Conservation (phyloP, 2,113 vertebrate genomes). For the Sturnira hondurensis region DNA sequence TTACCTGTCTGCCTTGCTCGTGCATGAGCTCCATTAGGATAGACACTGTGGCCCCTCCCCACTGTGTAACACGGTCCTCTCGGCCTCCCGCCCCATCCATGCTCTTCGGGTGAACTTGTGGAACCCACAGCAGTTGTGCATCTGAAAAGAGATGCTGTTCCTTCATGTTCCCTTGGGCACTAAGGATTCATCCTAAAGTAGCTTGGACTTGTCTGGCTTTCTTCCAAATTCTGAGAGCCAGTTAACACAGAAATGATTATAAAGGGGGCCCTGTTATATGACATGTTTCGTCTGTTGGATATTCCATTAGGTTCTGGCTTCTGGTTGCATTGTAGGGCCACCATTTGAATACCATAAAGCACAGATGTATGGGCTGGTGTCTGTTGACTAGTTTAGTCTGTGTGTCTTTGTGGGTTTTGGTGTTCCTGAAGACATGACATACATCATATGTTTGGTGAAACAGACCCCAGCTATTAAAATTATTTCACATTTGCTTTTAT, state of each 20-base stretch:
- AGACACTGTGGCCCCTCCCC: not conserved
- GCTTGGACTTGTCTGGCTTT: not conserved
- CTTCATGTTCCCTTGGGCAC: not conserved
- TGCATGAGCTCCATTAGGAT: not conserved
- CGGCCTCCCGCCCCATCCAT: too few species aligned
- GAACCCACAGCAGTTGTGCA: not conserved
- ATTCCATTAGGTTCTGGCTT: not conserved
- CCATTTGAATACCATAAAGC: not conserved
- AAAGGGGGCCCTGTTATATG: not conserved
- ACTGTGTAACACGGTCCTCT: not conserved
- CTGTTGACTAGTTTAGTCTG: not conserved
- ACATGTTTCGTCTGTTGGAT: not conserved
- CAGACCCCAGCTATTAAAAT: not conserved
- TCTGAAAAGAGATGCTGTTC: not conserved
- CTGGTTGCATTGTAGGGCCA: not conserved
- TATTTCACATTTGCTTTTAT: not conserved
- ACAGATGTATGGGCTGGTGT: not conserved
- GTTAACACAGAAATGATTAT: not conserved
- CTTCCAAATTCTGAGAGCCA: not conserved
- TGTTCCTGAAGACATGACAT: not conserved
- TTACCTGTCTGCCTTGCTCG: not conserved
- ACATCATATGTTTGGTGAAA: not conserved
- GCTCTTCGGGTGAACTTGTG: not conserved
- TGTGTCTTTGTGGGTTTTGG: not conserved
- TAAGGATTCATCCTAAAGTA: not conserved